Evolutionary conservation across 2,888 invertebrate species (phyloP), one percentile per base, ranked within the genome.

Genomic region (Saturnia japonica): DNA sequence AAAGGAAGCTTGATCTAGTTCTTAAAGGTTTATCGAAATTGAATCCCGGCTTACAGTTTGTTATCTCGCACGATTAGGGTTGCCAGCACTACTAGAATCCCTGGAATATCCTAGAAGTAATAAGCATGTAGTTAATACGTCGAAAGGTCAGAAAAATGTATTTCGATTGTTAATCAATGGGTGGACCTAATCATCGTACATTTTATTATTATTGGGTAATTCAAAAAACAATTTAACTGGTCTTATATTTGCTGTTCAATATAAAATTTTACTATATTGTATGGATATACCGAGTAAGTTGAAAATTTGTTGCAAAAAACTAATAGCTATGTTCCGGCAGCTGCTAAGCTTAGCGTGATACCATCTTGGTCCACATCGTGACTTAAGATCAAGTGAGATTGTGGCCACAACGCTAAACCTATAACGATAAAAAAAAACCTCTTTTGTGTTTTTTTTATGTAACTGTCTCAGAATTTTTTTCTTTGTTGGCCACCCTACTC

Each of bases 11-110:
- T 28, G 57, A 25, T 60, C 57, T 60, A 60, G 11, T 25, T 60
- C 57, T 60, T 60, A 60, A 9, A 60, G 57, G 57, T 28, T 60
- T 28, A 60, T 60, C 57, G 57, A 60, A 60, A 60, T 60, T 60
- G 57, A 28, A 60, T 60, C 57, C 25, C 25, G 57, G 57, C 25
- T 60, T 60, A 60, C 57, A 60, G 25, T 60, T 25, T 60, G 57
- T 60, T 25, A 60, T 60, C 57, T 60, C 28, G 14, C 57, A 25
- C 57, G 25, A 28, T 60, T 28, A 25, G 57, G 57, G 57, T 60
- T 60, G 28, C 57, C 57, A 60, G 12, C 25, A 6, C 12, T 60
- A 25, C 11, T 6, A 4, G 25, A 14, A 60, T 28, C 28, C 12
- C 57, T 2, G 28, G 11, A 25, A 60, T 28, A 1, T 60, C 4